Conservation (phyloP, 2,888 invertebrate species). For the Axea sp. region DNA sequence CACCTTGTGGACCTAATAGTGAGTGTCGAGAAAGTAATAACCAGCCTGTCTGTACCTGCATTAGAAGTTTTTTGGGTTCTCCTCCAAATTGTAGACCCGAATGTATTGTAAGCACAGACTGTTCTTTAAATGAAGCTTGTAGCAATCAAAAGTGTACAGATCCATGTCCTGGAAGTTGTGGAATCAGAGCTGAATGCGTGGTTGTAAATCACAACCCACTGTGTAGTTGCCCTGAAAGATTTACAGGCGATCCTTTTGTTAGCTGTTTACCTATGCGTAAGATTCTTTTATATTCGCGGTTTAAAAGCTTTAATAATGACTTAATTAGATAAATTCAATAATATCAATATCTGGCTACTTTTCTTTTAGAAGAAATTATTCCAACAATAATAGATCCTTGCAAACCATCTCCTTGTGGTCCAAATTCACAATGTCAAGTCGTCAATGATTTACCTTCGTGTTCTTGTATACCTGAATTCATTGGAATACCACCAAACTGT, state of each 20-base stretch:
- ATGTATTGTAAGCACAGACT: slow-evolving; percentile 88
- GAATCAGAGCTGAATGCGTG: slow-evolving; percentile 85
- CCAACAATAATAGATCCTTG: slow-evolving; percentile 14
- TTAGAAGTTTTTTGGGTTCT: slow-evolving; percentile 85
- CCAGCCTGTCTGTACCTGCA: slow-evolving; percentile 85
- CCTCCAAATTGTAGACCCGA: slow-evolving; percentile 90
- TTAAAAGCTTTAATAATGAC: too few species aligned
- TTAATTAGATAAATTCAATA: too few species aligned
- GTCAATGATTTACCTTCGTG: slow-evolving; percentile 81
- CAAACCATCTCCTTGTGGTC: slow-evolving; percentile 81
- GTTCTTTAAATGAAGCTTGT: slow-evolving; percentile 86
- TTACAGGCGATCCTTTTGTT: slow-evolving; percentile 88
- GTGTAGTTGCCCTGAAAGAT: slow-evolving; percentile 86
- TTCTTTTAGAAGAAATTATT: slow-evolving; percentile 29
- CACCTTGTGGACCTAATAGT: slow-evolving; percentile 80
- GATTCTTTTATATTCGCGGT: slow-evolving; percentile 40
- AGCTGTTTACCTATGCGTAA: slow-evolving; percentile 82
- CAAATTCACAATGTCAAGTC: slow-evolving; percentile 65
- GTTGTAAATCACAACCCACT: slow-evolving; percentile 89
- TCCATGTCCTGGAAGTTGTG: slow-evolving; percentile 89
- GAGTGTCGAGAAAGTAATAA: slow-evolving; percentile 84
- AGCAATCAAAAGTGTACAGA: slow-evolving; percentile 90
- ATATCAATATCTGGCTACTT: too few species aligned
- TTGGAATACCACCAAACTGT: slow-evolving; percentile 85
- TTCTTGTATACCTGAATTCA: slow-evolving; percentile 83